Evolutionary conservation across 2,888 invertebrate genomes (phyloP), one percentile per base, ranked within the genome.

Genomic region (Elgonia sp.): DNA sequence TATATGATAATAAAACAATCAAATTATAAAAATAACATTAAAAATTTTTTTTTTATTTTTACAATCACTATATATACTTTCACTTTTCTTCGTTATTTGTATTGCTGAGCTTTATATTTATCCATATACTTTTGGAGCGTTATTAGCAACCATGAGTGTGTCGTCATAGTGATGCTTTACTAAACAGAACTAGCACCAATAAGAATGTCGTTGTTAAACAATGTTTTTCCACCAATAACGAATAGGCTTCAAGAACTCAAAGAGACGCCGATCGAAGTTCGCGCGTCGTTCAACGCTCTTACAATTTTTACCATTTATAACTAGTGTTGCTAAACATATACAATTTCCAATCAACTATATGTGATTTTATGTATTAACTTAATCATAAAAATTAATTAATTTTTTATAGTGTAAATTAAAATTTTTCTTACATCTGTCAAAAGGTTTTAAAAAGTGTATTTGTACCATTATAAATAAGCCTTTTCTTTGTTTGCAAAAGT

Each of bases 141-240:
- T 80, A 84, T 76, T 83, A 79, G 79, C 63, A 76, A 73, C 85
- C 79, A 70, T 62, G 12, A 29, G 39, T 6, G 53, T 65, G 86
- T 89, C 42, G 84, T 62, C 84, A 89, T 89, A 84, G 89, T 29
- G 86, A 89, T 81, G 55, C 79, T 65, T 67, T 39, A 60, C 63
- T 81, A 65, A 86, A 89, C 89, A 89, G 84, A 86, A 72, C 86
- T 79, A 20, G 72, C 86, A 77, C 89, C 89, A 89, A 89, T 86
- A 46, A 82, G 86, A 18, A 77, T 63, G 18, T 65, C 55, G 67
- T 81, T 55, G 62, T 69, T 81, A 21, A 81, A 84, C 77, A 82
- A 62, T 70, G 46, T 69, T 77, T 84, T 84, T 55, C 81, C 63
- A 80, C 86, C 84, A 63, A 60, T 75, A 73, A 50, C 80, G 62